phyloP scores from a whole-genome alignment of 2,113 vertebrate species.

The Oreotrochilus melanogaster region DNA sequence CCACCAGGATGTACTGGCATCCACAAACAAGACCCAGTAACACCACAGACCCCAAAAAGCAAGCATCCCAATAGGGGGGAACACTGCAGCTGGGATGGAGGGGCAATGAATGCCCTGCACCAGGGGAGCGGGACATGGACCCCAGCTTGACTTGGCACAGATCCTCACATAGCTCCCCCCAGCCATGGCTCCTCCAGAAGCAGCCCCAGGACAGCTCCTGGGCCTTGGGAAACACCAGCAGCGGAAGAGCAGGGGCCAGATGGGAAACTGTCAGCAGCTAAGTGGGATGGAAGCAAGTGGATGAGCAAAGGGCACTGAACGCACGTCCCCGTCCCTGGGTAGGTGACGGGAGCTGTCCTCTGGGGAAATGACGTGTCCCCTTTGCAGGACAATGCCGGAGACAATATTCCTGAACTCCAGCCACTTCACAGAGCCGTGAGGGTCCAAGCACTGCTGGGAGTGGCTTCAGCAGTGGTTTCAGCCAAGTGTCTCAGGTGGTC shows the following conservation, averaged over 20 bases:
- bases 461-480: fast-evolving
- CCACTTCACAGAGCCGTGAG: background rate
- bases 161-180: background rate
- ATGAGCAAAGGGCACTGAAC: background rate
- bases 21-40: background rate
- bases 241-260: background rate
- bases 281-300: background rate
- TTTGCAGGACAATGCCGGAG: background rate
- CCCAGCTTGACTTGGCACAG: background rate
- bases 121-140: background rate
- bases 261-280: background rate
- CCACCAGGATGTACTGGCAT: fast-evolving
- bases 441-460: background rate
- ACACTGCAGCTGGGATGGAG: background rate
- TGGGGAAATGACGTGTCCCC: background rate
- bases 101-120: background rate
- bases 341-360: background rate
- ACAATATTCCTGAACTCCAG: background rate
- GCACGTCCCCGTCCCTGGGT: fast-evolving
- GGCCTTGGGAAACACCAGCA: constrained; percentile 22
- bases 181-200: background rate
- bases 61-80: background rate
- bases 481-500: background rate
- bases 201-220: background rate
- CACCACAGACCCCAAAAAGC: background rate